Base-by-base conservation (phyloP, 2,888 invertebrate genomes). In the Liopterus haemorrhoidalis region DNA sequence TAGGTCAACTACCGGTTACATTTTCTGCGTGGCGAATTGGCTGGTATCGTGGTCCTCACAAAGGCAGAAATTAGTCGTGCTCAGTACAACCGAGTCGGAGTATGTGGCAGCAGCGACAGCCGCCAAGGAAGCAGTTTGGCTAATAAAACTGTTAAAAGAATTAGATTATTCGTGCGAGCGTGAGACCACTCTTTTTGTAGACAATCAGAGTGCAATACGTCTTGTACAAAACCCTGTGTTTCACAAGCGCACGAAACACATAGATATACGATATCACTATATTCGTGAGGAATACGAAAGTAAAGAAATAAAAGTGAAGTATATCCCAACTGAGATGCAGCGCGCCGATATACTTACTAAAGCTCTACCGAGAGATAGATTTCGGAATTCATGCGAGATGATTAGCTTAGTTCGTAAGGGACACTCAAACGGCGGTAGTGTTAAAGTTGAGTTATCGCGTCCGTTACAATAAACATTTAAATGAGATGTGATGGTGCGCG, bases 21-120 rank as follows among this genome's bases (percentile, higher is more conserved):
- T 50, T 6, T 56, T 56, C 32, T 46, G 22, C 5, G 37, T 50
- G 15, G 41, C 52, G 46, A 49, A 53, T 32, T 54, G 52, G 27
- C 35, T 51, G 22, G 51, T 58, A 21, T 50, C 50, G 18, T 60
- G 62, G 62, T 49, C 49, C 25, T 54, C 55, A 41, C 53, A 57
- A 50, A 52, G 53, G 48, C 54, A 54, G 41, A 31, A 19, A 28
- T 43, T 49, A 32, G 58, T 59, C 9, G 54, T 54, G 1, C 20
- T 58, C 9, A 58, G 57, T 1, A 57, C 56, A 0, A 57, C 55
- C 2, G 58, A 60, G 28, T 54, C 59, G 0, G 58, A 60, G 32
- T 59, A 59, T 37, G 53, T 59, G 15, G 50, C 57, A 6, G 43
- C 56, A 16, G 38, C 55, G 3, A 50, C 50, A 3, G 54, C 53